phyloP scores from a whole-genome alignment of 2,888 invertebrate species.

The Cotesia congregata region DNA sequence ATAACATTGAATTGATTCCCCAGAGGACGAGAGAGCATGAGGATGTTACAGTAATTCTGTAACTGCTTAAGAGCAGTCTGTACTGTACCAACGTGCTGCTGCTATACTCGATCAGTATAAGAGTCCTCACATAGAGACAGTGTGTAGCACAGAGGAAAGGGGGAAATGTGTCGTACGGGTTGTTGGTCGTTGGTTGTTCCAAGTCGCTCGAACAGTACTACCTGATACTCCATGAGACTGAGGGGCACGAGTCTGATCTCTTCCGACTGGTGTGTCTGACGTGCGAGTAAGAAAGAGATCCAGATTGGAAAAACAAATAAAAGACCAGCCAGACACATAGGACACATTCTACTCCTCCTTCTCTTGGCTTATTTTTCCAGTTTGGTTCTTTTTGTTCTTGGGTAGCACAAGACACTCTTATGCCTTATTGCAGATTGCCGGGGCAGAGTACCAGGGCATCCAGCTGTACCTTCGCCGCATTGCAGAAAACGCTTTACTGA shows the following conservation, averaged over 20 bases:
- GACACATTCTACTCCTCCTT: conserved; percentile 33
- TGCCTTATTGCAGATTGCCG: neutral
- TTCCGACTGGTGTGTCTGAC: conserved; percentile 21
- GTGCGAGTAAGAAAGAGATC: conserved; percentile 13
- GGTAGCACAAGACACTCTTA: conserved; percentile 1
- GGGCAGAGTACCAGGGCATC: no score
- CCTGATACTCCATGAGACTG: neutral
- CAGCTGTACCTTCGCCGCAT: no score
- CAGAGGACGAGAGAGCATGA: neutral
- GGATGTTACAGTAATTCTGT: neutral
- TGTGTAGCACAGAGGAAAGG: neutral
- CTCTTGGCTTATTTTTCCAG: conserved; percentile 14
- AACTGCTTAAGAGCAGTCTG: neutral
- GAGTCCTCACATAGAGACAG: neutral
- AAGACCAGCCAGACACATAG: conserved; percentile 33
- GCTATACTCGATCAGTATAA: neutral
- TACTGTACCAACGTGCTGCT: no score
- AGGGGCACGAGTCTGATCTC: conserved; percentile 31
- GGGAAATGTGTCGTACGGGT: conserved; percentile 43
- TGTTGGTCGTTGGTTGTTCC: conserved; percentile 12
- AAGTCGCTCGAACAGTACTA: conserved; percentile 21
- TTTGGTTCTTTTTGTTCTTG: no score
- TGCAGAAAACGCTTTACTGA: conserved; percentile 42
- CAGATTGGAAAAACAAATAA: conserved; percentile 27
- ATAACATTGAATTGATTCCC: neutral